Conservation (phyloP, 2,888 invertebrate species). For the Epinotia demarniana region DNA sequence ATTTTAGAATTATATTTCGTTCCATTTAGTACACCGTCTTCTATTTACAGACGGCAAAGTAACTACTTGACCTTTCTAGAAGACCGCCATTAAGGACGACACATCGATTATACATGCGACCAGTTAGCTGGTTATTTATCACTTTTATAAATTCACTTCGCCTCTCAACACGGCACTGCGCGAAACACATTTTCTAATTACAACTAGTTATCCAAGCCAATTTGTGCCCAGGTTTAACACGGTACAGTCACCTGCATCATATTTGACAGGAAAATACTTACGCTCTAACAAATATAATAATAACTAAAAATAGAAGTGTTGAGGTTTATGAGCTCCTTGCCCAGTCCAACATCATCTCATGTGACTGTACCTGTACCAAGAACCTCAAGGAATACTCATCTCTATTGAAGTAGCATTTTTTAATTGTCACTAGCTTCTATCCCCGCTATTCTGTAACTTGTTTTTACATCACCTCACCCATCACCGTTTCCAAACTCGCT, state of each 20-base stretch:
- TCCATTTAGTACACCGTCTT: too few relatives aligned
- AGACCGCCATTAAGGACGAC: neutral
- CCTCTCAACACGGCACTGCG: conserved; percentile 23
- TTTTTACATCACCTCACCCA: too few relatives aligned
- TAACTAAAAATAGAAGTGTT: neutral
- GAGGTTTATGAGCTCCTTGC: neutral
- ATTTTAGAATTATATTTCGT: neutral
- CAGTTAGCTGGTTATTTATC: conserved; percentile 20
- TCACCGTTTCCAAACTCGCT: too few relatives aligned
- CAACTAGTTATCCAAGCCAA: conserved; percentile 25
- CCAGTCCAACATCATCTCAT: neutral
- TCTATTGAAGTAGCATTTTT: neutral
- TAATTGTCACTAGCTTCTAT: too few relatives aligned
- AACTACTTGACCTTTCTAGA: conserved; percentile 4
- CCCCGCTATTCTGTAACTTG: too few relatives aligned
- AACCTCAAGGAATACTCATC: neutral
- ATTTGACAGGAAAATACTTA: neutral
- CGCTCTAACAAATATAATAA: neutral
- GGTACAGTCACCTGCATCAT: conserved; percentile 1
- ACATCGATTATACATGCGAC: conserved; percentile 9
- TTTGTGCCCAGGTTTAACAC: conserved; percentile 12
- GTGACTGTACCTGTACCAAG: neutral
- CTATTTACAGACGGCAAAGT: neutral
- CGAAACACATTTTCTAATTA: conserved; percentile 34
- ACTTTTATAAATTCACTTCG: conserved; percentile 30